Conservation (phyloP, 2,888 invertebrate species). For the Campopleginae sp. region DNA sequence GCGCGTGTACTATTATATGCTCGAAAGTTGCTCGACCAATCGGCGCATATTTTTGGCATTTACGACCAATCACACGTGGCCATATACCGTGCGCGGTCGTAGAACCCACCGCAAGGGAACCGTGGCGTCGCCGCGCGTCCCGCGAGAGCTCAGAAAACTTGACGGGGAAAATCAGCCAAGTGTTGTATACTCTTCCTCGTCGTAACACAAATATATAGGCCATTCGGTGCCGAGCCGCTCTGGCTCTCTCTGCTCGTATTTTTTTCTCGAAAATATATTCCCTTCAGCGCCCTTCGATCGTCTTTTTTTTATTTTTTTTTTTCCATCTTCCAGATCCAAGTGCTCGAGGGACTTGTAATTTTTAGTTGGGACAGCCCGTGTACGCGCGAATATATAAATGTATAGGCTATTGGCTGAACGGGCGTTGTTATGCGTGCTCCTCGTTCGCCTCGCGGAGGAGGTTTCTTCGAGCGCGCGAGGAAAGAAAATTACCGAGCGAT, state of each 20-base stretch:
- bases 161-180: slow-evolving; percentile 37
- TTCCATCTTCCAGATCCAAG: no score
- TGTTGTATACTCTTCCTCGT: slow-evolving; percentile 11
- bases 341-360: neutral
- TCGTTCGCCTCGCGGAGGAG: neutral
- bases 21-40: slow-evolving; percentile 76
- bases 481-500: slow-evolving; percentile 82
- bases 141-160: slow-evolving; percentile 28
- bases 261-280: no score
- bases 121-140: slow-evolving; percentile 8
- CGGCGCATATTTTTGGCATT: slow-evolving; percentile 83
- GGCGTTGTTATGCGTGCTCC: slow-evolving; percentile 33
- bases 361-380: neutral
- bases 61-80: slow-evolving; percentile 83
- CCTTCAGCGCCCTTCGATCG: no score
- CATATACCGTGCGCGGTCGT: slow-evolving; percentile 63
- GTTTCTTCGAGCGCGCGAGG: slow-evolving; percentile 26
- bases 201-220: neutral
- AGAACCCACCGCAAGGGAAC: slow-evolving; percentile 53
- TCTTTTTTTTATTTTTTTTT: neutral
- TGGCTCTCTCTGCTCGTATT: no score
- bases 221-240: neutral
- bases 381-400: no score
- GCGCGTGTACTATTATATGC: slow-evolving; percentile 22
- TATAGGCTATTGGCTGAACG: slow-evolving; percentile 6